Evolutionary conservation across 2,113 vertebrate species (phyloP).

Genomic region (Passerina amoena): DNA sequence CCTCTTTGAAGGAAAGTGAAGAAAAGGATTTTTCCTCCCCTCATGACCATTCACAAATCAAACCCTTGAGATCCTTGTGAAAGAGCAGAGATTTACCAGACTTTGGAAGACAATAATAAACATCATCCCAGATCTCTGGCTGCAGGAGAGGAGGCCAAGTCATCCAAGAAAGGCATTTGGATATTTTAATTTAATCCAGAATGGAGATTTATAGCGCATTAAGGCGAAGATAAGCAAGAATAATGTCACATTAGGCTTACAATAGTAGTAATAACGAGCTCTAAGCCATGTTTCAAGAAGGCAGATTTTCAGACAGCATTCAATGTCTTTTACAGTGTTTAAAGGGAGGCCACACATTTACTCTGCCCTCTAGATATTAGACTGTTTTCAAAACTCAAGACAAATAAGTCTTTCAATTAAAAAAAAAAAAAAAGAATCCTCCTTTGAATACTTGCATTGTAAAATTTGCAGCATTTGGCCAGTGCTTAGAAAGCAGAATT

Average conservation of each 20-base stretch:
- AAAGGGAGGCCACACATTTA: neutral
- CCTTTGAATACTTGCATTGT: conserved; percentile 1
- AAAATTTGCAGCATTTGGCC: neutral
- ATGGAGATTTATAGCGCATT: conserved; percentile 66
- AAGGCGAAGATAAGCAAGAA: conserved; percentile 60
- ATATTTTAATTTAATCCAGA: conserved; percentile 62
- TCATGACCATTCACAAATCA: conserved; percentile 15
- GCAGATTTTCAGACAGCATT: neutral
- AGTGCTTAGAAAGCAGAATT: conserved; percentile 28
- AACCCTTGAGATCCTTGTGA: conserved; percentile 33
- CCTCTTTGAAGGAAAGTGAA: neutral
- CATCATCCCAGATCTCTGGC: conserved; percentile 33
- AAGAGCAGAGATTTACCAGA: conserved; percentile 42
- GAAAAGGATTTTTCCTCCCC: neutral
- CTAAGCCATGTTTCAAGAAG: neutral
- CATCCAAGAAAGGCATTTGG: conserved; percentile 70
- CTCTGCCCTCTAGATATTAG: neutral
- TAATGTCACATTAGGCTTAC: conserved; percentile 59
- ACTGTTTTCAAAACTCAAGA: neutral
- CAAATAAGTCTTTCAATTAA: conserved; percentile 4
- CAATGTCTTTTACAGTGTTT: neutral
- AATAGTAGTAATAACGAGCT: neutral
- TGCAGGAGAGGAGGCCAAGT: conserved; percentile 23
- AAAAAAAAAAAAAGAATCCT: neutral
- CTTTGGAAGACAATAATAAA: conserved; percentile 58